phyloP scores from a whole-genome alignment of 1,140 invertebrate species.

The Trypoxylus dichotomus region DNA sequence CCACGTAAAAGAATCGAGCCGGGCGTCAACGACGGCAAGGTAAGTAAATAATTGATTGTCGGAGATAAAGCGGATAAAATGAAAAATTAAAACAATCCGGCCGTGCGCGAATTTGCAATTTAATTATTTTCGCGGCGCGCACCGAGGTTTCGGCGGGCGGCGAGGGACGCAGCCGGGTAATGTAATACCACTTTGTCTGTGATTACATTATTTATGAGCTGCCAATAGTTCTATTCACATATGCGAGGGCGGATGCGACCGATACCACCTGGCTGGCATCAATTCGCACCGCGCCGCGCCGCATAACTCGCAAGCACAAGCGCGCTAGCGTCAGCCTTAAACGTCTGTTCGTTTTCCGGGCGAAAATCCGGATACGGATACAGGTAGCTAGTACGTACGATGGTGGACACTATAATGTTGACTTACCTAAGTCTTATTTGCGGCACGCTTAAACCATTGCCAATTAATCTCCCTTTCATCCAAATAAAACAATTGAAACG shows the following conservation, averaged over 20 bases:
- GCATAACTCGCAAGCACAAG: not conserved
- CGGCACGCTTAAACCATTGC: too few relatives aligned
- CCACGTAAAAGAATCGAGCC: not conserved
- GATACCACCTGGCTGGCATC: constrained; percentile 36
- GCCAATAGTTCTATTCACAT: constrained; percentile 44
- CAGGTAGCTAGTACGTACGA: too few relatives aligned
- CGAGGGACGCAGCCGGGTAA: constrained; percentile 32
- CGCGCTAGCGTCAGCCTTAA: not conserved
- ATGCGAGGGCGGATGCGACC: constrained; percentile 40
- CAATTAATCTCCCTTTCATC: too few relatives aligned
- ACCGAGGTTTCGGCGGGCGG: constrained; percentile 1
- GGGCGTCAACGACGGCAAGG: not conserved
- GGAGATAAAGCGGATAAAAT: constrained; percentile 36
- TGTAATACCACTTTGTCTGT: constrained; percentile 45
- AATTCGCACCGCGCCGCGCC: not conserved
- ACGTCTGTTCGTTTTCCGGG: not conserved
- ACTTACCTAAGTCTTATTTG: too few relatives aligned
- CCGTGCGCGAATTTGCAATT: constrained; percentile 33
- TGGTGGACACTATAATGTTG: too few relatives aligned
- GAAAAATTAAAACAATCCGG: constrained; percentile 38
- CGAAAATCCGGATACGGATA: not conserved
- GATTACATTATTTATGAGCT: constrained; percentile 46
- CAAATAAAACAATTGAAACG: too few relatives aligned
- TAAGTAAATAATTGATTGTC: constrained; percentile 20
- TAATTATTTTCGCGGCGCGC: constrained; percentile 28